Base-by-base conservation (phyloP, 2,888 invertebrate genomes). In the Cabera pusaria region DNA sequence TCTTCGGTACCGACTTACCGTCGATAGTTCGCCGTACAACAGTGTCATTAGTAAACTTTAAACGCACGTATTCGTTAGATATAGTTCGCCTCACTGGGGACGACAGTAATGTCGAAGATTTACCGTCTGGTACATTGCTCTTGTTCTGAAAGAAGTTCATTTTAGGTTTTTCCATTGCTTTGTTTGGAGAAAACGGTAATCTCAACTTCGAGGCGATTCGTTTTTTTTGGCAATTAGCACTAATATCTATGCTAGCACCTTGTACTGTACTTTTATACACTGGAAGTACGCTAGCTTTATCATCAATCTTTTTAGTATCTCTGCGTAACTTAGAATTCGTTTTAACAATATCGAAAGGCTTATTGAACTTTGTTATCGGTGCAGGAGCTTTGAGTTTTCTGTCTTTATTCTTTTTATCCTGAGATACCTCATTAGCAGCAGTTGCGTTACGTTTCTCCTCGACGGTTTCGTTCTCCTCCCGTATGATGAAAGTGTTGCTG, bases 11-110 rank as follows among this genome's bases (percentile, higher is more conserved):
- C 6, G 83, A 83, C 66, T 80, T 88, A 1, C 86, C 87, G 35
- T 83, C 86, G 25, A 86, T 82, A 29, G 83, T 87, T 28, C 86
- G 69, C 44, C 85, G 57, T 16, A 85, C 63, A 6, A 88, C 82
- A 16, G 88, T 88, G 29, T 87, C 87, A 41, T 86, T 88, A 2
- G 68, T 60, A 56, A 86, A 89, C 56, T 84, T 89, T 39, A 87
- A 49, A 6, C 87, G 74, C 6, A 90, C 89, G 44, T 90, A 90
- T 58, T 90, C 89, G 51, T 90, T 90, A 1, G 88, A 88, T 67
- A 87, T 87, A n/a, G 88, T 88, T 58, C 87, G 70, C 53, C 88
- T 60, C 3, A 86, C 68, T 2, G 87, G 86, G 12, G 82, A 82
- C 1, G 83, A 76, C 3, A 87, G 44, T 25, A 88, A 59, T 7